Conservation (phyloP, 2,113 vertebrate genomes). For the Bubo blakistoni region DNA sequence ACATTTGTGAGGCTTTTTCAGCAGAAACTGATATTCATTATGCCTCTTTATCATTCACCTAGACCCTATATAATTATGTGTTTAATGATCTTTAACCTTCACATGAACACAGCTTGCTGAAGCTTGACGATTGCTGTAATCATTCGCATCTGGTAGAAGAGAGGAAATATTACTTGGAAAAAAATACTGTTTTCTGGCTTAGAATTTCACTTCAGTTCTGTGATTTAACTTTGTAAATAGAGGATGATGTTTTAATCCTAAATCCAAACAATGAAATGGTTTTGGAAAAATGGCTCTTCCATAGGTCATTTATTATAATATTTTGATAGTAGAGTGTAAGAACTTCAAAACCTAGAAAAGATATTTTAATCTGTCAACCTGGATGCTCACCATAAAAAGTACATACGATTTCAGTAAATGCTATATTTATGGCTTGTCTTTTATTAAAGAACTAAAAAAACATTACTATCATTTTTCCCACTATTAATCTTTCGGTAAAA, state of each 20-base stretch:
- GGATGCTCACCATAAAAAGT: neutral
- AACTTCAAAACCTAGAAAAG: neutral
- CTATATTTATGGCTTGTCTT: neutral
- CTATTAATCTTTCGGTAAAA: neutral
- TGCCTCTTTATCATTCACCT: conserved; percentile 36
- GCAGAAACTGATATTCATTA: conserved; percentile 25
- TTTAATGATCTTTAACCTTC: conserved; percentile 66
- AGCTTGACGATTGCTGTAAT: conserved; percentile 20
- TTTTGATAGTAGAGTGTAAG: neutral
- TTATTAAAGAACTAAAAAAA: neutral
- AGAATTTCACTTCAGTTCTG: neutral
- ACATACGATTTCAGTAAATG: neutral
- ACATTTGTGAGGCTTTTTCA: neutral
- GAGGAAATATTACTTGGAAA: neutral
- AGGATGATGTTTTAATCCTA: neutral
- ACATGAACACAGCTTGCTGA: neutral
- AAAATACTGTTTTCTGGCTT: neutral
- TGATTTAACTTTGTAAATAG: neutral
- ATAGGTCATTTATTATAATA: neutral
- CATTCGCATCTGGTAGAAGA: neutral
- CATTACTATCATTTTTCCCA: neutral
- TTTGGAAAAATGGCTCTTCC: neutral
- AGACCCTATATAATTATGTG: conserved; percentile 51
- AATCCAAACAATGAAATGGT: neutral
- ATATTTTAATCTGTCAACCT: neutral